Percentiles rank a stretch among this genome's conserved stretches.
phyloP scores from a whole-genome alignment of 2,113 vertebrate genomes.

The Ctenodactylus gundi region DNA sequence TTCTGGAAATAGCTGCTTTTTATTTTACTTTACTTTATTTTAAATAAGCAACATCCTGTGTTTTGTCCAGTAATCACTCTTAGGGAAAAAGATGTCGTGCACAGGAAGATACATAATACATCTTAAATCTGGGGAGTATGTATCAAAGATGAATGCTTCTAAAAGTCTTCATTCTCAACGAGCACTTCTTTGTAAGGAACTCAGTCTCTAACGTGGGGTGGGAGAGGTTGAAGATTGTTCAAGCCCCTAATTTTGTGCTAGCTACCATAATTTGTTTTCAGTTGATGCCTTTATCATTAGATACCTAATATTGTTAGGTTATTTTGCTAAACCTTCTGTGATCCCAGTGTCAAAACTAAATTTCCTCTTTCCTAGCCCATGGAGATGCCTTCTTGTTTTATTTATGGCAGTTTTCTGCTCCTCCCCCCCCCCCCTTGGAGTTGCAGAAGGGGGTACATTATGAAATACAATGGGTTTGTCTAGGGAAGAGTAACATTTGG shows the following conservation, averaged over 20 bases:
- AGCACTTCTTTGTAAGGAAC: not conserved
- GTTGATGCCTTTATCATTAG: not conserved
- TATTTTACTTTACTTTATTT: too few species aligned
- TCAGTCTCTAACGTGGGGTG: not conserved
- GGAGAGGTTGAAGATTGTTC: not conserved
- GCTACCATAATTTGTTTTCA: not conserved
- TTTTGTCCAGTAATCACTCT: not conserved
- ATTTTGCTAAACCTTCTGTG: not conserved
- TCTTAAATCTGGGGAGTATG: not conserved
- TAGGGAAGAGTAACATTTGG: not conserved
- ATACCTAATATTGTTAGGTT: not conserved
- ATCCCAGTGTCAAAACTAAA: not conserved
- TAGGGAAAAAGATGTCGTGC: not conserved
- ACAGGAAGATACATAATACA: not conserved
- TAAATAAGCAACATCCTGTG: not conserved
- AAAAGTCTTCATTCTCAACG: not conserved
- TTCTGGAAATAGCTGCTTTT: constrained; percentile 6
- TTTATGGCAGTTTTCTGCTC: not conserved
- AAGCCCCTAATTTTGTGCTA: not conserved
- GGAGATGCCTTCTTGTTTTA: not conserved
- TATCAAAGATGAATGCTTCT: not conserved
- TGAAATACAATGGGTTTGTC: not conserved
- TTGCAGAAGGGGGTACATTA: not conserved
- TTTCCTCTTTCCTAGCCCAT: not conserved
- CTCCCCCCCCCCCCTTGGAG: not conserved